phyloP scores from a whole-genome alignment of 2,113 vertebrate species.

The Bostrychus sinensis region DNA sequence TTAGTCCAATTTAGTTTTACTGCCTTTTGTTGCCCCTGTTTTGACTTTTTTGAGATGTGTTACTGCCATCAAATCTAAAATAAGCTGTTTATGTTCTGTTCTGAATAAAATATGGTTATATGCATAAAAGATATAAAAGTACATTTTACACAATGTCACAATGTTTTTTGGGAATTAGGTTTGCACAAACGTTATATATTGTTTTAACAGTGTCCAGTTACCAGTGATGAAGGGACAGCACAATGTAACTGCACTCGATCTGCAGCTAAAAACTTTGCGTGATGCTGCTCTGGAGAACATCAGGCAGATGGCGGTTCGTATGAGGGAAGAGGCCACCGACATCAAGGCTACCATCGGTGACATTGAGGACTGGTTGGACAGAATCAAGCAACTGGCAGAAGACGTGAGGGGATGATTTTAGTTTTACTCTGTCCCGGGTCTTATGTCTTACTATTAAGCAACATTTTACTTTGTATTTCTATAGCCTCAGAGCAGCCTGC shows the following conservation, averaged over 20 bases:
- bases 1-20: no score
- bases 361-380: slow-evolving; percentile 93
- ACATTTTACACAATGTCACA: no score
- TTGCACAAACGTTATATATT: no score
- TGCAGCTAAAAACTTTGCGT: slow-evolving; percentile 87
- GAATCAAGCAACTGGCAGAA: slow-evolving; percentile 87
- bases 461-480: not conserved
- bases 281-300: slow-evolving; percentile 80
- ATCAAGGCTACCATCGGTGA: slow-evolving; percentile 84
- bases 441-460: not conserved
- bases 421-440: no score
- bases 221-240: slow-evolving; percentile 82
- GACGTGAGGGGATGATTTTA: slow-evolving; percentile 78
- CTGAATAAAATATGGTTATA: no score
- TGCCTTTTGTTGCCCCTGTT: no score
- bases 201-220: slow-evolving; percentile 74
- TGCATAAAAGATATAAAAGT: no score
- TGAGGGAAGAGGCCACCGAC: slow-evolving; percentile 85
- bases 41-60: no score
- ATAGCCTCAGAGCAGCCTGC: slow-evolving; percentile 96
- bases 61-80: no score
- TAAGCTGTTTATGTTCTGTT: no score
- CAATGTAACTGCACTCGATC: slow-evolving; percentile 89
- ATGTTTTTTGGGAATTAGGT: no score
- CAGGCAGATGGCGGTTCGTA: slow-evolving; percentile 78